These are phyloP conservation scores for Drosophila limbata DNA, from an alignment of 2,888 invertebrate genomes.

Conservation along the genomic window DNA sequence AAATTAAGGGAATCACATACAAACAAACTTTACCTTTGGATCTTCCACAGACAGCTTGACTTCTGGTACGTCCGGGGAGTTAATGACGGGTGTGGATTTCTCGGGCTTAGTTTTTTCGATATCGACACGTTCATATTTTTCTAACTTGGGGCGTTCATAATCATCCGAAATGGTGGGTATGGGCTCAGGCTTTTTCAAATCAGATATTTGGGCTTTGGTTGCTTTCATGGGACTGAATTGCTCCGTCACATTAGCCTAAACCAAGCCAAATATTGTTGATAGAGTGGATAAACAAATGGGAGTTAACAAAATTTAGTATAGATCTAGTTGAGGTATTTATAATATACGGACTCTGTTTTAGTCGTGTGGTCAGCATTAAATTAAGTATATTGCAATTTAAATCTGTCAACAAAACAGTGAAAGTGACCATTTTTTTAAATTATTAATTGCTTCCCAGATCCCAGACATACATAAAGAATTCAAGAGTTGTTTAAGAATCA, in stretches of 20 bases:
- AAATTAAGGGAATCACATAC: neutral
- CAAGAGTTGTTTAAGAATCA: neutral
- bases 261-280: slow-evolving; percentile 12
- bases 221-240: slow-evolving; percentile 82
- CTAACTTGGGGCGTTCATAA: slow-evolving; percentile 90
- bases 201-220: slow-evolving; percentile 72
- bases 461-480: too few species aligned
- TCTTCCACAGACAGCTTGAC: slow-evolving; percentile 51
- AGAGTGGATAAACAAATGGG: slow-evolving; percentile 1
- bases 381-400: neutral
- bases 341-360: neutral
- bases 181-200: slow-evolving; percentile 86
- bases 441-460: too few species aligned
- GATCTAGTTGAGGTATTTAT: neutral
- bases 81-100: slow-evolving; percentile 53
- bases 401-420: neutral
- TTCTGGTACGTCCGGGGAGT: slow-evolving; percentile 56
- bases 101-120: slow-evolving; percentile 85
- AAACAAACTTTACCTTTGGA: slow-evolving; percentile 65
- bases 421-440: too few species aligned
- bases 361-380: neutral
- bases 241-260: slow-evolving; percentile 67
- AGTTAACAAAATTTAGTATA: neutral
- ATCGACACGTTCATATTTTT: slow-evolving; percentile 87
- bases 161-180: slow-evolving; percentile 88